Conservation (phyloP, 2,113 vertebrate species). For the Pholis gunnellus region DNA sequence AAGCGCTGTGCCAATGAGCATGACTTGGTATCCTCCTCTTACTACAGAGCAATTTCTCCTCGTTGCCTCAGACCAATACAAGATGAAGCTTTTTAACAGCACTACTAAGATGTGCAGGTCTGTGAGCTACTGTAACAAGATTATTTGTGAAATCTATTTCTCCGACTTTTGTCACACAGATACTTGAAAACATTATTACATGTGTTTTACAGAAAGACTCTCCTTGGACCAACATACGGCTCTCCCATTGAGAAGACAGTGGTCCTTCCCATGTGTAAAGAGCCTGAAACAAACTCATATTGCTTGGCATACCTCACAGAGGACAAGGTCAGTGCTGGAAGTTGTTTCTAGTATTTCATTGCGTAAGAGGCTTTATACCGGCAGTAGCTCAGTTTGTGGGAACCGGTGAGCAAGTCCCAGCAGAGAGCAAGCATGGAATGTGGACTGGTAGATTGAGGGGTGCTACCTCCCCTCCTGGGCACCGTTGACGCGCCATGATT, state of each 20-base stretch:
- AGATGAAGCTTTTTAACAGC: conserved; percentile 92
- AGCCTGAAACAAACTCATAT: conserved; percentile 63
- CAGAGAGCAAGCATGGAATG: not conserved
- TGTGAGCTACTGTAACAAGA: conserved; percentile 1
- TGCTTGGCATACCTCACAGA: conserved; percentile 90
- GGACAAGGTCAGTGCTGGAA: conserved; percentile 86
- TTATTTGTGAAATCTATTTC: not conserved
- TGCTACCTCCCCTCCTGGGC: not conserved
- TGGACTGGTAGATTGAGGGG: not conserved
- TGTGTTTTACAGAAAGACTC: conserved; percentile 86
- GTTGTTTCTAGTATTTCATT: conserved; percentile 3
- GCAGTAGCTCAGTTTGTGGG: not conserved
- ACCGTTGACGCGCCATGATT: not conserved
- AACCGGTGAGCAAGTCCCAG: too few species aligned
- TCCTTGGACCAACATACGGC: conserved; percentile 89
- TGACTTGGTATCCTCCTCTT: conserved; percentile 92
- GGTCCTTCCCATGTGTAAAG: conserved; percentile 80
- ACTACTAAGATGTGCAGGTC: conserved; percentile 95
- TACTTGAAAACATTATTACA: not conserved
- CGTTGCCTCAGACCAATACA: conserved; percentile 87
- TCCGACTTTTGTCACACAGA: not conserved
- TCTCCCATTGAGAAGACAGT: conserved; percentile 88
- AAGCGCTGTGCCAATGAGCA: conserved; percentile 85
- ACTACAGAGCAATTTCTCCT: conserved; percentile 90
- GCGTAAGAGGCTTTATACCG: not conserved